Percentiles rank a stretch among this genome's conserved stretches.
These are phyloP conservation scores for Daktulosphaira vitifoliae DNA, from an alignment of 1,140 invertebrate species.

Conservation along the genomic window DNA sequence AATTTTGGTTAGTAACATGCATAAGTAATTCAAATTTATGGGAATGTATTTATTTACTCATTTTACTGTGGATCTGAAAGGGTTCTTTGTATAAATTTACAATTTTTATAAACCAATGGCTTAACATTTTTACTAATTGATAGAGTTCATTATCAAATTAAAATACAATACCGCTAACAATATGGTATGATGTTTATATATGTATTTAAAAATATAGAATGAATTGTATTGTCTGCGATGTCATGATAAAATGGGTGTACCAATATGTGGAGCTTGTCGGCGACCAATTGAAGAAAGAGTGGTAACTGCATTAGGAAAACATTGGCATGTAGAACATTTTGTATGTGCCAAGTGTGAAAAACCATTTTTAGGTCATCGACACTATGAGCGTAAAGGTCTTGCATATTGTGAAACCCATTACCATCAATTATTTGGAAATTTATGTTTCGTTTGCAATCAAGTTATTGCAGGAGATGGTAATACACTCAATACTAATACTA, in stretches of 20 bases:
- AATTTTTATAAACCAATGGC: too few relatives aligned
- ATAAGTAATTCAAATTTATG: too few relatives aligned
- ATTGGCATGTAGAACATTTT: constrained; percentile 99
- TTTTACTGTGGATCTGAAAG: too few relatives aligned
- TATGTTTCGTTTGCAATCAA: constrained; percentile 98
- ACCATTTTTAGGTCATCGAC: constrained; percentile 95
- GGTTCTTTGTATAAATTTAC: too few relatives aligned
- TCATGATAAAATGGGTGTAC: constrained; percentile 98
- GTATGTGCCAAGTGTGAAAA: constrained; percentile 99
- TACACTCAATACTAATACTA: constrained; percentile 37
- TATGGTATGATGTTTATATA: too few relatives aligned
- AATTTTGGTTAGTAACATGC: too few relatives aligned
- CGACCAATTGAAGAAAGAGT: constrained; percentile 93
- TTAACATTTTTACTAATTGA: too few relatives aligned
- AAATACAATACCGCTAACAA: too few relatives aligned
- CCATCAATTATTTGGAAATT: constrained; percentile 96
- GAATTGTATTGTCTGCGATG: constrained; percentile 96
- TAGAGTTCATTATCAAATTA: too few relatives aligned
- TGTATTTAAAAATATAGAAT: constrained; percentile 65
- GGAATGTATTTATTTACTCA: too few relatives aligned
- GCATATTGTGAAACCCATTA: constrained; percentile 99
- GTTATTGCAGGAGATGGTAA: constrained; percentile 94
- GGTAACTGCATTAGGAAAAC: constrained; percentile 94
- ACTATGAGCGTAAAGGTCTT: constrained; percentile 97
- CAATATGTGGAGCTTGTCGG: constrained; percentile 94